Evolutionary conservation across 2,797 vertebrate species (phyloP).

Genomic region (Sylvia borin): DNA sequence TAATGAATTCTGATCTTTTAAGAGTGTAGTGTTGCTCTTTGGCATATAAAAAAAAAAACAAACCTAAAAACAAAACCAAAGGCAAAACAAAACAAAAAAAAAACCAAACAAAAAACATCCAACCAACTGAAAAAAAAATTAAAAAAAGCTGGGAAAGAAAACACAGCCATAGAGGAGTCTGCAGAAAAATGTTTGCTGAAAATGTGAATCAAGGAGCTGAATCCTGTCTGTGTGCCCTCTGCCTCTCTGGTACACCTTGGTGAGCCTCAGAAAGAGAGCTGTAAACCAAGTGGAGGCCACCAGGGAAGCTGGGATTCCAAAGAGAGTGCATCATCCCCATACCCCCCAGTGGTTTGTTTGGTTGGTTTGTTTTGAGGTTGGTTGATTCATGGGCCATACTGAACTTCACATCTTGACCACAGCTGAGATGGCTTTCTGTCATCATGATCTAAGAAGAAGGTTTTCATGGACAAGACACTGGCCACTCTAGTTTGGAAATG

Average conservation of each 20-base stretch:
- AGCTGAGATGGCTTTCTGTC: background rate
- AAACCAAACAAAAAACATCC: background rate
- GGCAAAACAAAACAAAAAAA: background rate
- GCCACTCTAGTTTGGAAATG: background rate
- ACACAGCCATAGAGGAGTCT: background rate
- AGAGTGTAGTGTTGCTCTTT: background rate
- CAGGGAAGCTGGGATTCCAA: background rate
- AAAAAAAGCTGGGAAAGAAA: background rate
- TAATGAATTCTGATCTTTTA: background rate
- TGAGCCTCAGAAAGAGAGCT: background rate
- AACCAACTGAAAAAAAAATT: background rate
- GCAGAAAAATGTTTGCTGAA: background rate
- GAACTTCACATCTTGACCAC: background rate
- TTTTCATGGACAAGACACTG: background rate
- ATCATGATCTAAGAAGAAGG: background rate
- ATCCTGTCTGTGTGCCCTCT: background rate
- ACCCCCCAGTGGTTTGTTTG: fast-evolving
- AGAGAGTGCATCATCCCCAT: background rate
- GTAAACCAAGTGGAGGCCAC: background rate
- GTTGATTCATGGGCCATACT: background rate
- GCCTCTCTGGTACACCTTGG: background rate
- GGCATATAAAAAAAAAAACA: background rate
- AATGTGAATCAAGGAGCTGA: background rate
- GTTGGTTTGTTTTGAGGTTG: background rate
- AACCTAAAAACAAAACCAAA: background rate